Conservation (phyloP, 2,888 invertebrate genomes). For the Perithous albicinctus region DNA sequence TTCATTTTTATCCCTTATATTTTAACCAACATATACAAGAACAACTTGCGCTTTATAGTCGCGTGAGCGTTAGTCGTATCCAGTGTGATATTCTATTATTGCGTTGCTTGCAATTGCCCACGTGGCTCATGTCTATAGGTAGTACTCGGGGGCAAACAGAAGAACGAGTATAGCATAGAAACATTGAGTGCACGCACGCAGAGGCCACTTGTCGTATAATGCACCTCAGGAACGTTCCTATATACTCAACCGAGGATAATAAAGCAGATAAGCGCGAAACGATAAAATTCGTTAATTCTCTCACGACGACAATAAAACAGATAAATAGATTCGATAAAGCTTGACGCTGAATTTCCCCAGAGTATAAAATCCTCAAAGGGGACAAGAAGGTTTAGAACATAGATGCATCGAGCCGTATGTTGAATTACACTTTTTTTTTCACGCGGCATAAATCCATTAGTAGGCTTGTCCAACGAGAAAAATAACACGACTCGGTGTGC, state of each 20-base stretch:
- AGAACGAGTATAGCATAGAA: conserved; percentile 31
- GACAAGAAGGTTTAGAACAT: not conserved
- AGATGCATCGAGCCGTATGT: not conserved
- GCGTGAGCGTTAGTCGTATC: conserved; percentile 53
- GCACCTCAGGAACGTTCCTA: conserved; percentile 30
- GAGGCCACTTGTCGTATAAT: conserved; percentile 49
- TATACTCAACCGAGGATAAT: conserved; percentile 29
- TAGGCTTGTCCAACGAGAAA: not conserved
- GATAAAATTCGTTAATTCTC: conserved; percentile 30
- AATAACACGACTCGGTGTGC: not conserved
- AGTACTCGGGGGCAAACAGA: conserved; percentile 29
- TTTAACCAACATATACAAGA: not conserved
- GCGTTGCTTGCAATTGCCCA: conserved; percentile 43
- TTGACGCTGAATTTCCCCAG: not conserved
- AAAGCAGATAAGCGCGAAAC: conserved; percentile 24
- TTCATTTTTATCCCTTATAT: not conserved
- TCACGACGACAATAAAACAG: conserved; percentile 16
- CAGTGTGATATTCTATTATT: conserved; percentile 40
- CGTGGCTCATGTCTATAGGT: conserved; percentile 56
- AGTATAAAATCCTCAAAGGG: not conserved
- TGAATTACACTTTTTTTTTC: conserved; percentile 15
- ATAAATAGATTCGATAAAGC: conserved; percentile 32
- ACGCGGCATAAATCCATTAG: conserved; percentile 17
- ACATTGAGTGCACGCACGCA: conserved; percentile 36
- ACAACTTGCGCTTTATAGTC: conserved; percentile 39